Evolutionary conservation across 2,113 vertebrate genomes (phyloP).

Genomic region (Sisor rabdophorus): DNA sequence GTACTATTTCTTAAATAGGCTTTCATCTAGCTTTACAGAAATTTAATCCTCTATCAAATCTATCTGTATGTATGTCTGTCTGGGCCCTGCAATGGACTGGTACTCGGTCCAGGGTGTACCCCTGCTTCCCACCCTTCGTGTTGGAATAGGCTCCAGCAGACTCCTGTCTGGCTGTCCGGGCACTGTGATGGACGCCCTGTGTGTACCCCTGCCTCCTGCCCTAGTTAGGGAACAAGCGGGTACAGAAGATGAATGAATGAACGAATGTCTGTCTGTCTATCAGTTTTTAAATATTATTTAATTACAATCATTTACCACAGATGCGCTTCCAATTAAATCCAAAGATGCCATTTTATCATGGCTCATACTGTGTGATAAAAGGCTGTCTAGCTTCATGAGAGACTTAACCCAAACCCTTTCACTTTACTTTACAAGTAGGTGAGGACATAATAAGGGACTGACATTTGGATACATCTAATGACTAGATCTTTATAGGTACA

Average conservation of each 20-base stretch:
- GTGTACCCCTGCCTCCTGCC: too few species aligned
- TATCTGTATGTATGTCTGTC: too few species aligned
- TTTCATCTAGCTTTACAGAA: neutral
- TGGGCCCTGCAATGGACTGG: too few species aligned
- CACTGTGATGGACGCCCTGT: too few species aligned
- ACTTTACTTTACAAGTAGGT: conserved; percentile 39
- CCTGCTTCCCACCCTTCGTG: too few species aligned
- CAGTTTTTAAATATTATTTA: too few species aligned
- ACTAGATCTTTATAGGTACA: conserved; percentile 26
- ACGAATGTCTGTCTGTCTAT: too few species aligned
- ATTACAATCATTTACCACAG: neutral
- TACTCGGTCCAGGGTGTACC: too few species aligned
- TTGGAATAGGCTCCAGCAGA: too few species aligned
- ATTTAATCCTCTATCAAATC: neutral
- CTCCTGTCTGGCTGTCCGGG: too few species aligned
- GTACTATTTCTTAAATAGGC: neutral
- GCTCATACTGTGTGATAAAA: neutral
- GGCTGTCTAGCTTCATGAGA: conserved; percentile 6
- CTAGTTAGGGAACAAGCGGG: too few species aligned
- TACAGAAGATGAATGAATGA: too few species aligned
- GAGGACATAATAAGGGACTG: conserved; percentile 28
- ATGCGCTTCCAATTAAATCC: neutral
- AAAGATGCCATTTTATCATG: neutral
- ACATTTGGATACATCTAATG: conserved; percentile 36
- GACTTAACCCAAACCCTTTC: conserved; percentile 11